These are phyloP conservation scores for Hemibagrus wyckioides DNA, from an alignment of 2,113 vertebrate genomes.

Conservation along the genomic window DNA sequence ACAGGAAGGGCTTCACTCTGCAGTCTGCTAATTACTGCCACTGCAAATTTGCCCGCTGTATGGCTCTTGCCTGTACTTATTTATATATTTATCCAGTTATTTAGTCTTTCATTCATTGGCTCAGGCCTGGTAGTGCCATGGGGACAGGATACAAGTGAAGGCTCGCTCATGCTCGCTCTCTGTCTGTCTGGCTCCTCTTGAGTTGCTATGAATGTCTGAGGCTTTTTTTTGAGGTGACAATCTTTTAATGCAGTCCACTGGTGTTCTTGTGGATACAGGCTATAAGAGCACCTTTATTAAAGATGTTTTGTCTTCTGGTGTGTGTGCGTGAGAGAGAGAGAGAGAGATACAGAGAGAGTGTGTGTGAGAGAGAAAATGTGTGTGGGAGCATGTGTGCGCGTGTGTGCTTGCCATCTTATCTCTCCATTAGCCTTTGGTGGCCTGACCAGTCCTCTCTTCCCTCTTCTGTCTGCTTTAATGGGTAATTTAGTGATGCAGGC, in stretches of 20 bases:
- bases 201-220: slow-evolving; percentile 58
- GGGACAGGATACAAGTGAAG: slow-evolving; percentile 60
- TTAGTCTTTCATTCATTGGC: slow-evolving; percentile 67
- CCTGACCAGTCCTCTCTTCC: slow-evolving; percentile 70
- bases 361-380: slow-evolving; percentile 45
- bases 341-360: slow-evolving; percentile 41
- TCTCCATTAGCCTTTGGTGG: slow-evolving; percentile 75
- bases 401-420: slow-evolving; percentile 74
- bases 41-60: slow-evolving; percentile 86
- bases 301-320: slow-evolving; percentile 70
- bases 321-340: slow-evolving; percentile 53
- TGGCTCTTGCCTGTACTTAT: slow-evolving; percentile 61
- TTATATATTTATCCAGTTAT: slow-evolving; percentile 56
- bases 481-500: slow-evolving; percentile 80
- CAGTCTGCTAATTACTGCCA: slow-evolving; percentile 92
- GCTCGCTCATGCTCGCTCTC: slow-evolving; percentile 40
- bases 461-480: slow-evolving; percentile 76
- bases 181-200: slow-evolving; percentile 31
- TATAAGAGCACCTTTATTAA: slow-evolving; percentile 72
- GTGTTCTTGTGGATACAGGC: slow-evolving; percentile 68
- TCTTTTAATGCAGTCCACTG: slow-evolving; percentile 73
- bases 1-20: slow-evolving; percentile 84
- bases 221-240: slow-evolving; percentile 66
- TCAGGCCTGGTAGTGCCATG: slow-evolving; percentile 42
- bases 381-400: slow-evolving; percentile 51